Evolutionary conservation across 2,797 vertebrate species (phyloP).

Genomic region (Gymnoscopelus braueri): DNA sequence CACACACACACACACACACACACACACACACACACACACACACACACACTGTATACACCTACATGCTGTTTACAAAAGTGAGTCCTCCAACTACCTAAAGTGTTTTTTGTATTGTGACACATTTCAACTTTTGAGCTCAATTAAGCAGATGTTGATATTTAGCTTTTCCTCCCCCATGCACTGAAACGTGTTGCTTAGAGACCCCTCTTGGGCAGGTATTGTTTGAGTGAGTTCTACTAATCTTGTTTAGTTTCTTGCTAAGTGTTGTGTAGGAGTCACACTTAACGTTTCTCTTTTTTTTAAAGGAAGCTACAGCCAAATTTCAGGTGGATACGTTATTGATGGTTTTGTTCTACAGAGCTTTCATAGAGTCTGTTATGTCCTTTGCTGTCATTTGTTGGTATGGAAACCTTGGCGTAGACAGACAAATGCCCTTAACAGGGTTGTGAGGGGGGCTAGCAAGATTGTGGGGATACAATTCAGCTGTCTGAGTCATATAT

Average conservation of each 20-base stretch:
- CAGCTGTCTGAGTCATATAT: no score
- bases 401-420: no score
- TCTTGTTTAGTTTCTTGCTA: conserved; percentile 49
- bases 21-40: no score
- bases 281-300: conserved; percentile 8
- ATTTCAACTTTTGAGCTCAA: conserved; percentile 25
- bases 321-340: no score
- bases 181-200: conserved; percentile 74
- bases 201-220: conserved; percentile 65
- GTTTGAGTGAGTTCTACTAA: conserved; percentile 50
- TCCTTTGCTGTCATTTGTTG: no score
- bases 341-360: no score
- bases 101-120: conserved; percentile 4
- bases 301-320: no score
- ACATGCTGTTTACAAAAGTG: not conserved
- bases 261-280: conserved; percentile 4
- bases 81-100: not conserved
- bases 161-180: conserved; percentile 37
- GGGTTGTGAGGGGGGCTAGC: no score
- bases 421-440: no score
- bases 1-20: no score
- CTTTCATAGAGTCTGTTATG: no score
- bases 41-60: not conserved
- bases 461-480: no score
- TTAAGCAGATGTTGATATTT: conserved; percentile 32